Evolutionary conservation across 2,888 invertebrate species (phyloP).

Genomic region (Polydrusus tereticollis): DNA sequence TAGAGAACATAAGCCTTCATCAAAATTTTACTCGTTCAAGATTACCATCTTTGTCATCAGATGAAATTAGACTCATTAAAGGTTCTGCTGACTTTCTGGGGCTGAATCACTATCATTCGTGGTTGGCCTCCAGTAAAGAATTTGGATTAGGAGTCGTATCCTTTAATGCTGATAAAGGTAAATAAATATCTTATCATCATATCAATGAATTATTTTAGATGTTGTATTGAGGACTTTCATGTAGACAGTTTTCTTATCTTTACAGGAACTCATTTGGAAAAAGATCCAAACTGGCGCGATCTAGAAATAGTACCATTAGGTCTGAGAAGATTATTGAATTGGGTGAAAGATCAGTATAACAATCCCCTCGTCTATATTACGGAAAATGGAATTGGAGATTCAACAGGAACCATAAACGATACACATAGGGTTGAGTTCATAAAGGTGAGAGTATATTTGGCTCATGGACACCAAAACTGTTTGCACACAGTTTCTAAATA

Average conservation of each 20-base stretch:
- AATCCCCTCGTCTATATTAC: slow-evolving; percentile 73
- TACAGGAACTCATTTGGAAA: slow-evolving; percentile 56
- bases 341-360: slow-evolving; percentile 63
- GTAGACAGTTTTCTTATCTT: background rate
- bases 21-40: slow-evolving; percentile 67
- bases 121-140: slow-evolving; percentile 62
- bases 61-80: slow-evolving; percentile 66
- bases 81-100: slow-evolving; percentile 76
- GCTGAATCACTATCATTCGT: slow-evolving; percentile 74
- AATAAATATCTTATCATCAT: too few relatives aligned
- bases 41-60: slow-evolving; percentile 66
- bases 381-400: slow-evolving; percentile 72
- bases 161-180: slow-evolving; percentile 58
- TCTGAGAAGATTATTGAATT: slow-evolving; percentile 70
- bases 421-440: slow-evolving; percentile 67
- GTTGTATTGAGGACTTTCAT: background rate
- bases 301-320: slow-evolving; percentile 73
- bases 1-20: slow-evolving; percentile 64
- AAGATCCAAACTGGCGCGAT: slow-evolving; percentile 69
- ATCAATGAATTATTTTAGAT: background rate
- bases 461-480: too few relatives aligned
- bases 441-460: too few relatives aligned
- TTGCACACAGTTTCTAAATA: too few relatives aligned
- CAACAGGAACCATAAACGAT: slow-evolving; percentile 67
- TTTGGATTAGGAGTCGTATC: slow-evolving; percentile 61